Base-by-base conservation (phyloP, 2,888 invertebrate species). In the Hipparchia sbordonii region DNA sequence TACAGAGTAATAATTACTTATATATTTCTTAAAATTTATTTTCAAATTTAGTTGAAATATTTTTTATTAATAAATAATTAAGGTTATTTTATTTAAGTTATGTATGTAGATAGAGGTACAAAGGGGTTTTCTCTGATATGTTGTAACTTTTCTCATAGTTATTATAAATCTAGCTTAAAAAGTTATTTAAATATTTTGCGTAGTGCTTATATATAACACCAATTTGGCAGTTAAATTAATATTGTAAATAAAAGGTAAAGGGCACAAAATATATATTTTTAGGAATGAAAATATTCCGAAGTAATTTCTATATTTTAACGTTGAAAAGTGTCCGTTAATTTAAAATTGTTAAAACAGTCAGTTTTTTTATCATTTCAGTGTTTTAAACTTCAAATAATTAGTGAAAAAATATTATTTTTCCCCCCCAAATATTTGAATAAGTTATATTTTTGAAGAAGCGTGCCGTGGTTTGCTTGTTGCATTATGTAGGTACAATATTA, bases 181-280 rank as follows among this genome's bases (percentile, higher is more conserved):
- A 54, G 6, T 54, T 54, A 59, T 33, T 33, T 33, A 46, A 45
- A 51, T 39, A 45, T 72, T 63, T 13, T 12, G 9, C 51, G 12
- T 57, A 9, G 72, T 75, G 74, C 75, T 73, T 77, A 61, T 67
- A 72, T 45, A n/a, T 67, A 72, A 75, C 72, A 76, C 61, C 68
- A 74, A 74, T 67, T 72, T 62, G 67, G 69, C 67, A 61, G 67
- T 66, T 72, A 39, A 39, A 6, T 67, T 62, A 67, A 57, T 74
- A 65, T 70, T 79, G 75, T 77, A 74, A 73, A 78, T 77, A 77
- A 70, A 74, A 67, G 79, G 77, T 79, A 77, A 79, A 72, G 79
- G 79, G 79, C 79, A 79, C 79, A 80, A 79, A 67, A 66, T 69
- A 72, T 45, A 70, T 73, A n/a, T 72, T 77, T 77, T 60, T 70